Evolutionary conservation across 2,888 invertebrate genomes (phyloP).

Genomic region (Lasioglossum calceatum): DNA sequence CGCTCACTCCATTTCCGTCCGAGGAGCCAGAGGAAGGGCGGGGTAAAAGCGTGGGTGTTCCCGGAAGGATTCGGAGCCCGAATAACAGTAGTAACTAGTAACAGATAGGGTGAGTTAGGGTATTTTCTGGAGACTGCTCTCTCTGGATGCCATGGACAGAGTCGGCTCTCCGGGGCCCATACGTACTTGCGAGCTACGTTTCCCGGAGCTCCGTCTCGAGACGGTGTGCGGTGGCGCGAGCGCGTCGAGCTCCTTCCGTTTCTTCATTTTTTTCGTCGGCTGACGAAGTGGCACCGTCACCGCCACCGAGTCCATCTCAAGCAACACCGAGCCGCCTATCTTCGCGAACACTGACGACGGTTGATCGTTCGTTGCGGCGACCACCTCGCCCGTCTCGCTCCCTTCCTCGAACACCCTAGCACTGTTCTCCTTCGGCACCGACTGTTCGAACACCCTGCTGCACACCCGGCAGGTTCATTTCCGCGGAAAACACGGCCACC

Average conservation of each 20-base stretch:
- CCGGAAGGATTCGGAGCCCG: neutral
- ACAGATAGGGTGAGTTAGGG: neutral
- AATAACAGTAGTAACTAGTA: neutral
- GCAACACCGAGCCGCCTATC: constrained; percentile 69
- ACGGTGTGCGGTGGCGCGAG: constrained; percentile 86
- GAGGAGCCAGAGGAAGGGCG: neutral
- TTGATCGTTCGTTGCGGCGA: constrained; percentile 1
- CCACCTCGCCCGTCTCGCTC: neutral
- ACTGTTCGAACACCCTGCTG: constrained; percentile 25
- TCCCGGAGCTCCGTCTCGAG: constrained; percentile 82
- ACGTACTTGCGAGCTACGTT: constrained; percentile 81
- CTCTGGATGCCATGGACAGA: neutral
- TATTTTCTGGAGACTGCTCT: neutral
- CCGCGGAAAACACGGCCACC: constrained; percentile 21
- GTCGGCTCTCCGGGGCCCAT: neutral
- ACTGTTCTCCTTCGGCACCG: constrained; percentile 31
- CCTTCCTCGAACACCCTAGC: constrained; percentile 22
- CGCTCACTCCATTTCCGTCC: neutral
- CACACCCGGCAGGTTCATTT: constrained; percentile 53
- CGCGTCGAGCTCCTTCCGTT: constrained; percentile 91
- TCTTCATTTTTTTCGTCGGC: constrained; percentile 90
- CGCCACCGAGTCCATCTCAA: constrained; percentile 87
- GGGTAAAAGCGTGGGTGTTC: neutral
- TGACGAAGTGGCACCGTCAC: constrained; percentile 88
- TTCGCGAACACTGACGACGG: constrained; percentile 32